Base-by-base conservation (phyloP, 2,113 vertebrate genomes). In the Microtus richardsoni region DNA sequence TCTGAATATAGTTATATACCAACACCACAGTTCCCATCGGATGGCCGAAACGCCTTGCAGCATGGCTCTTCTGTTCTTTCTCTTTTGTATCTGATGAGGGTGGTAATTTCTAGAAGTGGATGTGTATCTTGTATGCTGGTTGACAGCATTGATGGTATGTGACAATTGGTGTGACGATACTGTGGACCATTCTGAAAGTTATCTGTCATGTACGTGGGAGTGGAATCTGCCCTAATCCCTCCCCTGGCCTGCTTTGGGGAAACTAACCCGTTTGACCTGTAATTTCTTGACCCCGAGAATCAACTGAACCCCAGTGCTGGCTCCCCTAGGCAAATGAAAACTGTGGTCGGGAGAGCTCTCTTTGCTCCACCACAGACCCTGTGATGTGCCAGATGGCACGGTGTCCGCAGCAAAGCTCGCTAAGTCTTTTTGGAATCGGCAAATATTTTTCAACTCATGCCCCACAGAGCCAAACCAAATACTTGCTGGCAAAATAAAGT, bases 401-500 rank as follows among this genome's bases (percentile, higher is more conserved):
- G 88, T 95, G 90, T 97, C 97, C 96, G 85, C 97, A 98, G 98
- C 97, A 98, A 97, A 98, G 97, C 98, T 98, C 93, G 93, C 98
- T 98, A 99, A 98, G 98, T 98, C 98, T 98, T 99, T 97, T 97
- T 98, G 98, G 98, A 99, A 97, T 98, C 28, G 97, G 96, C 97
- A 88, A 98, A 97, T 98, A 98, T 98, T 98, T 98, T 98, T 98
- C 97, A 98, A 97, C 79, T 80, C 71, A 95, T 97, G 94, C 79
- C 9, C 83, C 91, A 62, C 93, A 77, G 96, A 98, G 98, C 98
- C 98, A 99, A 99, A 96, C 97, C 97, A 99, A 99, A 99, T 98
- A 99, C 90, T 98, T 96, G 96, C 97, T 98, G 98, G 97, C 98
- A 98, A 97, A 97, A 97, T 97, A 97, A 98, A 98, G 97, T 97